Percentiles rank a stretch among this genome's conserved stretches.
Evolutionary conservation across 2,888 invertebrate species (phyloP).

Genomic region (Rhaphigaster nebulosa): DNA sequence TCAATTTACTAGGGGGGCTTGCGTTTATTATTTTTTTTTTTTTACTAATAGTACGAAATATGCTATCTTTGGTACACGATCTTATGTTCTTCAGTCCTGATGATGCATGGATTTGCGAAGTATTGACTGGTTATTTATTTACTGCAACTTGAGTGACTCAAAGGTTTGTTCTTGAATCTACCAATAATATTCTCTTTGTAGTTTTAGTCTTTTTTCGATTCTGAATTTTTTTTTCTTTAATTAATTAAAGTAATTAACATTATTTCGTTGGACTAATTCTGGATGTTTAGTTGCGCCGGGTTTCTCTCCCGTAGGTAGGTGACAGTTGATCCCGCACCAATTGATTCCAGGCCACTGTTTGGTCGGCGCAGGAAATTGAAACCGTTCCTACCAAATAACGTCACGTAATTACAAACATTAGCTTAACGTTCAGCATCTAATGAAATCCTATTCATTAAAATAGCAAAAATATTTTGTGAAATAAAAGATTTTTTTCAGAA

Average conservation of each 20-base stretch:
- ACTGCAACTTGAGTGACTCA: too few species aligned
- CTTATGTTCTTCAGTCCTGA: too few species aligned
- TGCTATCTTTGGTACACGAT: too few species aligned
- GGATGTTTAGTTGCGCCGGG: not conserved
- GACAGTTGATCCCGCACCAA: not conserved
- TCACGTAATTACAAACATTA: not conserved
- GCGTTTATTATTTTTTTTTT: too few species aligned
- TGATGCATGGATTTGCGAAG: too few species aligned
- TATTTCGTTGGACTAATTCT: not conserved
- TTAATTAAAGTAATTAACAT: not conserved
- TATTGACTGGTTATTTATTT: too few species aligned
- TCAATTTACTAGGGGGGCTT: too few species aligned
- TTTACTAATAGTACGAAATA: too few species aligned
- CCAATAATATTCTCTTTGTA: too few species aligned
- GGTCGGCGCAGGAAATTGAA: conserved; percentile 8
- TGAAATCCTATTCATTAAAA: not conserved
- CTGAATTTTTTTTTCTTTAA: not conserved
- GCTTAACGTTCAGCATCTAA: not conserved
- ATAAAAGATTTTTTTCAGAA: too few species aligned
- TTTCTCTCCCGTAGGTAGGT: not conserved
- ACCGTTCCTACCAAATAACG: not conserved
- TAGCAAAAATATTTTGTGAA: too few species aligned
- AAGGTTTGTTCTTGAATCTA: too few species aligned
- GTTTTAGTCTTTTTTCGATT: not conserved
- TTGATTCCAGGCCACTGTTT: not conserved